A percentile compares a stretch with the other conserved stretches of the same genome.
phyloP scores from a whole-genome alignment of 2,888 invertebrate species.

The Dusona sp. region DNA sequence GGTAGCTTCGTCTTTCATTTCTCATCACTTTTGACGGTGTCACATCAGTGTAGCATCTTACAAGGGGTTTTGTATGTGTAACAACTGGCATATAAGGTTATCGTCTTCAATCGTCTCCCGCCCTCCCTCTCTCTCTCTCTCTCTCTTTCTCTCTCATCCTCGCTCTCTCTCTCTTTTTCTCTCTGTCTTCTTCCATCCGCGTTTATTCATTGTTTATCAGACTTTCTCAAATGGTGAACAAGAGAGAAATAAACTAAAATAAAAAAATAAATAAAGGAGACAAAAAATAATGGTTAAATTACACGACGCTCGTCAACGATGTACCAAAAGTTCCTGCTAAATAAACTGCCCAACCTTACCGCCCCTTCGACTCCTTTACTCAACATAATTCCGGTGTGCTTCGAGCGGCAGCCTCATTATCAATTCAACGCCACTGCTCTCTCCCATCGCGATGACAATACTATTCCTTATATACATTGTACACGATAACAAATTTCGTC shows the following conservation, averaged over 20 bases:
- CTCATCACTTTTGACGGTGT: slow-evolving; percentile 75
- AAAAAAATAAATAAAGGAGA: background rate
- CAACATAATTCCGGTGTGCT: slow-evolving; percentile 54
- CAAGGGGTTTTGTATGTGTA: slow-evolving; percentile 75
- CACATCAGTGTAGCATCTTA: slow-evolving; percentile 83
- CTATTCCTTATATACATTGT: slow-evolving; percentile 11
- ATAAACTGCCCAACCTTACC: slow-evolving; percentile 37
- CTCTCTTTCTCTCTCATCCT: slow-evolving; percentile 16
- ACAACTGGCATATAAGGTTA: slow-evolving; percentile 69
- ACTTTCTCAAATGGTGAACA: slow-evolving; percentile 23
- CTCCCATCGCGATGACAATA: slow-evolving; percentile 18
- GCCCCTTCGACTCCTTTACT: slow-evolving; percentile 20
- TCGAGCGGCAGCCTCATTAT: slow-evolving; percentile 4
- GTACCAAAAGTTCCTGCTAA: slow-evolving; percentile 32
- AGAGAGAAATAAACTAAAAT: slow-evolving; percentile 25
- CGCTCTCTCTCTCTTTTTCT: slow-evolving; percentile 4
- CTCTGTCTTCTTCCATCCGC: background rate
- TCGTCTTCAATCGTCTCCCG: slow-evolving; percentile 63
- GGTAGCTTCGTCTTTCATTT: slow-evolving; percentile 1
- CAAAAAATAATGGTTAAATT: slow-evolving; percentile 55
- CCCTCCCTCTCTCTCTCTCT: slow-evolving; percentile 22
- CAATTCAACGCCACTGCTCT: slow-evolving; percentile 14
- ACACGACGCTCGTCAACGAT: slow-evolving; percentile 41
- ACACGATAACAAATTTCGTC: slow-evolving; percentile 9
- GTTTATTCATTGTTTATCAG: background rate